Percentiles rank a stretch among this genome's conserved stretches.
phyloP scores from a whole-genome alignment of 2,888 invertebrate species.

The Stenodema calcarata region DNA sequence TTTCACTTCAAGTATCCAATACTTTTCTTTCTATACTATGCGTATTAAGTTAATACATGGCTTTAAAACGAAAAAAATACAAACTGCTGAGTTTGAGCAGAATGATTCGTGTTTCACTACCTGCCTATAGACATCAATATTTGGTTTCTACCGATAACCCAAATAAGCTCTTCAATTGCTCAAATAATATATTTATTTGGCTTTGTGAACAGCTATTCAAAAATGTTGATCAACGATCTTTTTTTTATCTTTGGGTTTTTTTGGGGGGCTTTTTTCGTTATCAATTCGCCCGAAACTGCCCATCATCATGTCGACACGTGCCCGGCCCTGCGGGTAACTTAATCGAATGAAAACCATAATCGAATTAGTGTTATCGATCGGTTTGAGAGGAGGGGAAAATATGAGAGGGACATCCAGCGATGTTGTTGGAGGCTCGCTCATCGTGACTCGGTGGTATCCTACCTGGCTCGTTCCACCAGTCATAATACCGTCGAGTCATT shows the following conservation, averaged over 20 bases:
- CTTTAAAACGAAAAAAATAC: no score
- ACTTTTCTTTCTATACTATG: no score
- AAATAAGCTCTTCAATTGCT: not conserved
- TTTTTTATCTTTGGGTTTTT: not conserved
- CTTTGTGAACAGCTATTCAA: no score
- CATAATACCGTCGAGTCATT: not conserved
- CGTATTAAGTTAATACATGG: no score
- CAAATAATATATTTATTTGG: not conserved
- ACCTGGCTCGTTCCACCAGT: not conserved
- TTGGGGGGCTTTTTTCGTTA: not conserved
- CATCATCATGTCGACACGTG: not conserved
- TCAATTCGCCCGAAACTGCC: not conserved
- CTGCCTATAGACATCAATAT: no score
- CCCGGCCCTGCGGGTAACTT: not conserved
- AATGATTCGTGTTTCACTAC: no score
- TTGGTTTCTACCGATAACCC: no score
- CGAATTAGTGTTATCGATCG: slow-evolving; percentile 31
- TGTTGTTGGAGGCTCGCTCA: not conserved
- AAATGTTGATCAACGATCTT: no score
- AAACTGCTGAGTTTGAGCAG: no score
- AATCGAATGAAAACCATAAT: slow-evolving; percentile 28
- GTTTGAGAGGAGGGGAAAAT: not conserved
- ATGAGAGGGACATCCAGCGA: not conserved
- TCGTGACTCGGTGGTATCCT: not conserved
- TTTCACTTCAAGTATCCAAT: no score